Conservation (phyloP, 2,797 vertebrate species). For the Moxostoma hubbsi region DNA sequence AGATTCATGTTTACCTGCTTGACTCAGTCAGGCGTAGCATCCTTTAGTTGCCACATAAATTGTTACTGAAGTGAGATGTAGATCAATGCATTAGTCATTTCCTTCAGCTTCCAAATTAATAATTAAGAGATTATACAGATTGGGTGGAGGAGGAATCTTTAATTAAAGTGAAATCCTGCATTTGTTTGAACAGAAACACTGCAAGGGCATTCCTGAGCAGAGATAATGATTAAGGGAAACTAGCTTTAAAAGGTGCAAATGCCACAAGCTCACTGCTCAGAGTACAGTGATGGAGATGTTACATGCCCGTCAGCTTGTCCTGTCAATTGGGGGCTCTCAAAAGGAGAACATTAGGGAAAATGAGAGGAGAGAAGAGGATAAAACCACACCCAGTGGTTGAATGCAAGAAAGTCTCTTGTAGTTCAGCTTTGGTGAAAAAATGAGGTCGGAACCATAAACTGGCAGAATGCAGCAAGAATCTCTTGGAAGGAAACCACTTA, state of each 20-base stretch:
- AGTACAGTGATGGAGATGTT: constrained; percentile 44
- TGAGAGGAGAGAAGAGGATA: background rate
- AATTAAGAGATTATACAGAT: constrained; percentile 49
- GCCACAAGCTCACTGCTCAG: constrained; percentile 4
- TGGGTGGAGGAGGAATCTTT: constrained; percentile 22
- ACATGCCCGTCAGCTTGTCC: constrained; percentile 57
- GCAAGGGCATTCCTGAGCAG: background rate
- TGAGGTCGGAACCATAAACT: constrained; percentile 52
- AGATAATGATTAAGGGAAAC: constrained; percentile 19
- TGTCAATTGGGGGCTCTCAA: constrained; percentile 40
- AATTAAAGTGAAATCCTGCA: constrained; percentile 41
- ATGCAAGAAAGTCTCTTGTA: constrained; percentile 49
- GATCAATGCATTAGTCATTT: constrained; percentile 69
- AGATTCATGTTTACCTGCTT: background rate
- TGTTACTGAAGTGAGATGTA: constrained; percentile 63
- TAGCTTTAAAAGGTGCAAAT: constrained; percentile 18
- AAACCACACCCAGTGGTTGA: constrained; percentile 60
- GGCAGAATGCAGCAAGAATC: constrained; percentile 45
- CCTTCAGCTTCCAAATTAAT: constrained; percentile 46
- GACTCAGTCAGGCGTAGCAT: too few species aligned
- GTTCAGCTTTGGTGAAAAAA: constrained; percentile 43
- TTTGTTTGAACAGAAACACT: too few species aligned
- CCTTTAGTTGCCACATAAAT: constrained; percentile 37
- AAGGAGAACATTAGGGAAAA: constrained; percentile 17
- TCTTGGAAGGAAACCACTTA: constrained; percentile 45